Evolutionary conservation across 2,888 invertebrate genomes (phyloP).

Genomic region (Hybos culiciformis): DNA sequence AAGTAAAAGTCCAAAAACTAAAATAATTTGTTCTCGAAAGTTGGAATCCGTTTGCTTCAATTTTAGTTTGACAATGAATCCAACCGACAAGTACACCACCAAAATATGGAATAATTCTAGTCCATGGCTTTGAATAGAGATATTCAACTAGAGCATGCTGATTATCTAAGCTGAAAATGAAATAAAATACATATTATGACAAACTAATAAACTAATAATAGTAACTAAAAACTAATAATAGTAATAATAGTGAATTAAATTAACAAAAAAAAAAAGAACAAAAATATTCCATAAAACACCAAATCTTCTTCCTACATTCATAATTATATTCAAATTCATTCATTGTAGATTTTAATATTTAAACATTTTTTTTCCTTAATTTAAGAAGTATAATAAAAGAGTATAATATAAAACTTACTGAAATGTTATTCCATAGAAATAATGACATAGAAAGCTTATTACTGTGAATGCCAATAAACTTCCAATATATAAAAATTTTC

Average conservation of each 20-base stretch:
- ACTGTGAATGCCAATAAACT: conserved; percentile 17
- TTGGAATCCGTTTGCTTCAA: conserved; percentile 8
- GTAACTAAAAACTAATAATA: not conserved
- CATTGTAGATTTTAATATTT: too few relatives aligned
- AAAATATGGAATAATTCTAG: conserved; percentile 24
- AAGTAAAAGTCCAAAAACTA: conserved; percentile 21
- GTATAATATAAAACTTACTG: conserved; percentile 21
- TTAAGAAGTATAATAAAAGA: not conserved
- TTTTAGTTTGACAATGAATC: conserved; percentile 16
- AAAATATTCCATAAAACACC: not conserved
- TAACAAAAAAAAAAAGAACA: not conserved
- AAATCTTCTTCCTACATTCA: too few relatives aligned
- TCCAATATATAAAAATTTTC: conserved; percentile 18
- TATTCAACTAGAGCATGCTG: not conserved
- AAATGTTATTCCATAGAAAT: conserved; percentile 22
- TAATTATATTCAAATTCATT: too few relatives aligned
- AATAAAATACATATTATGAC: too few relatives aligned
- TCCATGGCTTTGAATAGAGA: conserved; percentile 24
- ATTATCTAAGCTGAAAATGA: too few relatives aligned
- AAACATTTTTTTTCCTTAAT: not conserved
- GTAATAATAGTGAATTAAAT: not conserved
- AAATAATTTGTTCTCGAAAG: conserved; percentile 10
- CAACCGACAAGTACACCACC: conserved; percentile 25
- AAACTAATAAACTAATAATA: not conserved
- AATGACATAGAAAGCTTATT: conserved; percentile 21